Base-by-base conservation (phyloP, 2,113 vertebrate species). In the Myxocyprinus asiaticus region DNA sequence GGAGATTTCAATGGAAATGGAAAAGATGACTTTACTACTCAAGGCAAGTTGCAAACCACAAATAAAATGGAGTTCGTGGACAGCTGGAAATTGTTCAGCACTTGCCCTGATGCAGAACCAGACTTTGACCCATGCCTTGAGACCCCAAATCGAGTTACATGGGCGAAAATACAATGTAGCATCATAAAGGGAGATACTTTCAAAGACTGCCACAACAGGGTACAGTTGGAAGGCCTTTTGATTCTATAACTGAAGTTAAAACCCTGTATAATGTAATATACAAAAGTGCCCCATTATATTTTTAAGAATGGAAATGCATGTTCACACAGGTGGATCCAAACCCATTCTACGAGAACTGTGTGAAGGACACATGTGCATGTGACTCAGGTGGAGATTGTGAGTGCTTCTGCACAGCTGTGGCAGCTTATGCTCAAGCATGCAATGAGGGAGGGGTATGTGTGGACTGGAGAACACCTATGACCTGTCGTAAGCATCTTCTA, bases 11-110 rank as follows among this genome's bases (percentile, higher is more conserved):
- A 99, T 82, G 90, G 89, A 65, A 94, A 94, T 63, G 92, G 91
- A 81, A 90, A 76, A 80, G 96, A 99, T 53, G 97, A 99, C 86
- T 97, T 96, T 86, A 98, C 92, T 81, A 96, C 94, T 63, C 93
- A 95, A 58, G 90, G 84, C 63, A 92, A 93, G 78, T 75, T 96
- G 84, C 87, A 82, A 61, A 96, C 94, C 0, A 86, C 67, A 42
- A 93, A 71, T 17, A 22, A 80, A n/a, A 65, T 96, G 81, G 90
- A 92, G 75, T 98, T 99, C 84, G 96, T 93, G 65, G 97, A 99
- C 91, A 97, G 95, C 87, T 99, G 98, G 98, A 98, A 96, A 88
- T 89, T 88, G 7, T 83, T 85, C 56, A 47, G 91, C 51, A 62
- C 0, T 6, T 99, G 97, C 48, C 91, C 93, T 0, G 94, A 97